phyloP scores from a whole-genome alignment of 2,888 invertebrate species.

The Limulus polyphemus region DNA sequence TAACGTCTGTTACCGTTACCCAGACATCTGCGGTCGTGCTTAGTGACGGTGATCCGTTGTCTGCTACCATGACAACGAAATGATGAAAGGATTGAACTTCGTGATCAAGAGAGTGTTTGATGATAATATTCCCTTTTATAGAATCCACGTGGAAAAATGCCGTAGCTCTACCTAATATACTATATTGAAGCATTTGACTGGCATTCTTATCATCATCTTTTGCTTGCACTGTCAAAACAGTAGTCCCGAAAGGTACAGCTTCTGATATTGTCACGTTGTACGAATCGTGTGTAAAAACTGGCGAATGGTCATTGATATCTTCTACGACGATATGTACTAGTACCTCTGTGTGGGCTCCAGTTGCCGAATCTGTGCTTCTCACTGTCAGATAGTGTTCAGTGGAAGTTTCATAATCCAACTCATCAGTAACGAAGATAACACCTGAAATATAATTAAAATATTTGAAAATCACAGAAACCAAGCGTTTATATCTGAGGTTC shows the following conservation, averaged over 20 bases:
- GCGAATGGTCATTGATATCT: slow-evolving; percentile 85
- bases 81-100: slow-evolving; percentile 59
- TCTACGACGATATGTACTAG: slow-evolving; percentile 60
- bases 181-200: slow-evolving; percentile 55
- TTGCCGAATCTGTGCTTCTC: slow-evolving; percentile 61
- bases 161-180: slow-evolving; percentile 45
- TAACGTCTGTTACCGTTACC: slow-evolving; percentile 71
- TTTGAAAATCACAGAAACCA: background rate
- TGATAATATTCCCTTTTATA: slow-evolving; percentile 58
- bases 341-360: slow-evolving; percentile 70
- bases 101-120: slow-evolving; percentile 66
- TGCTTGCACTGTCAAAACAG: slow-evolving; percentile 32
- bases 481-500: no score
- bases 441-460: slow-evolving; percentile 45
- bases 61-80: slow-evolving; percentile 64
- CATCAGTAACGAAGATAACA: slow-evolving; percentile 69
- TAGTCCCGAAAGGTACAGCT: slow-evolving; percentile 33
- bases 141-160: slow-evolving; percentile 66
- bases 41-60: slow-evolving; percentile 62
- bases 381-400: slow-evolving; percentile 64
- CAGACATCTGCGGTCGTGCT: slow-evolving; percentile 72
- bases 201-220: slow-evolving; percentile 37
- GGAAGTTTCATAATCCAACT: slow-evolving; percentile 73
- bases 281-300: slow-evolving; percentile 51
- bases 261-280: slow-evolving; percentile 37